Evolutionary conservation across 2,888 invertebrate species (phyloP), one percentile per base, ranked within the genome.

Genomic region (Xestoiulus laeticollis): DNA sequence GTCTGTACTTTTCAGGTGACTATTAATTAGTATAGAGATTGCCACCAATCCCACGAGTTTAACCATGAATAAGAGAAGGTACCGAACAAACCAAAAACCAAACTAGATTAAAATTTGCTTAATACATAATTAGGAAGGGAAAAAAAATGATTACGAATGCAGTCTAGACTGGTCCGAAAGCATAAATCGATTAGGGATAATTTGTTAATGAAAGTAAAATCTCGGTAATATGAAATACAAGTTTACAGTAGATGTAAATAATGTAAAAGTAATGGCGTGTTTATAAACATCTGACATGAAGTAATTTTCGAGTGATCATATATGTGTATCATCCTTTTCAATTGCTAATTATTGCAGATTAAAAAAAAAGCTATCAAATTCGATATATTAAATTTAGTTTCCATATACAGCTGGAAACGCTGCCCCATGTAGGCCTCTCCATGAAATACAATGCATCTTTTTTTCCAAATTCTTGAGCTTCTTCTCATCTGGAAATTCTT

Each of bases 1-100:
- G 68, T 68, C 22, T 68, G 68, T 68, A 68, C 68, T 68, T 68
- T 68, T 68, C 68, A 68, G 68, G 68, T 68, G 68, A 68, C 68
- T 53, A 53, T 53, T n/a, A 43, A 59, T 59, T 5, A 68, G 26
- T 68, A 10, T 68, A 68, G 26, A 26, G 22, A 22, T 6, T 26
- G 68, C 68, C 68, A 68, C 68, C 68, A 26, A 8, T 59, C 59
- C 59, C 59, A 59, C 4, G 59, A 59, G 22, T 68, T 68, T 68
- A 68, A 68, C 68, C 68, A 68, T 26, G 68, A 68, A 16, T 22
- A 26, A 12, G 5, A 43, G 68, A 26, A 26, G 19, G 22, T 8
- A 68, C 26, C 26, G 26, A 22, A 26, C 68, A 26, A 68, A 68
- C 68, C 26, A 68, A 26, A 68, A 68, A 68, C 68, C 68, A 26